phyloP scores from a whole-genome alignment of 2,113 vertebrate genomes.

The Axis porcinus region DNA sequence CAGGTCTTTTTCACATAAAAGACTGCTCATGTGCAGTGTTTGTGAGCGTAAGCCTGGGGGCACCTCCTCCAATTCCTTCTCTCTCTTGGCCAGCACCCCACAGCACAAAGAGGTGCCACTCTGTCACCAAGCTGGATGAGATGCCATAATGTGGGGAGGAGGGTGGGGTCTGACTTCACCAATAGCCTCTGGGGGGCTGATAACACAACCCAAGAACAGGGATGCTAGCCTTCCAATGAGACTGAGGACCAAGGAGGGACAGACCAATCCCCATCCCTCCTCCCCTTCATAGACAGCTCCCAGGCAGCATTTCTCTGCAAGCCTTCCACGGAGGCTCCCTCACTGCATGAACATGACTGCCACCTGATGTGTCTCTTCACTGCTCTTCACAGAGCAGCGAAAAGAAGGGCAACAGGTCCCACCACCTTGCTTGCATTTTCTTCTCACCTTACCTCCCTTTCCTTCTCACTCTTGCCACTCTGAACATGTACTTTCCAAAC shows the following conservation, averaged over 20 bases:
- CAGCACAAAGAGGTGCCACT: neutral
- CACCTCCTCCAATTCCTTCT: neutral
- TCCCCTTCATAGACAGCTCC: neutral
- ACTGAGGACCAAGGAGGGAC: neutral
- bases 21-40: rapidly evolving
- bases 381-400: rapidly evolving
- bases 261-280: no score
- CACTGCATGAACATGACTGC: rapidly evolving
- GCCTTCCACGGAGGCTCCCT: rapidly evolving
- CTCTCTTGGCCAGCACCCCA: neutral
- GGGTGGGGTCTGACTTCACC: neutral
- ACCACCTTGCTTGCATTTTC: rapidly evolving
- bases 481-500: neutral
- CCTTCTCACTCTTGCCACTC: neutral
- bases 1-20: rapidly evolving
- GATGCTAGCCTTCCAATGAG: neutral
- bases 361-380: rapidly evolving
- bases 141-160: neutral
- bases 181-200: rapidly evolving
- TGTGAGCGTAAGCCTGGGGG: rapidly evolving
- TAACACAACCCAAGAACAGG: rapidly evolving
- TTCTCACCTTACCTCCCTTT: rapidly evolving
- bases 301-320: rapidly evolving
- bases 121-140: neutral
- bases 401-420: rapidly evolving